A percentile compares a stretch with the other conserved stretches of the same genome.
Conservation (phyloP, 2,888 invertebrate genomes). For the Rotaria socialis region DNA sequence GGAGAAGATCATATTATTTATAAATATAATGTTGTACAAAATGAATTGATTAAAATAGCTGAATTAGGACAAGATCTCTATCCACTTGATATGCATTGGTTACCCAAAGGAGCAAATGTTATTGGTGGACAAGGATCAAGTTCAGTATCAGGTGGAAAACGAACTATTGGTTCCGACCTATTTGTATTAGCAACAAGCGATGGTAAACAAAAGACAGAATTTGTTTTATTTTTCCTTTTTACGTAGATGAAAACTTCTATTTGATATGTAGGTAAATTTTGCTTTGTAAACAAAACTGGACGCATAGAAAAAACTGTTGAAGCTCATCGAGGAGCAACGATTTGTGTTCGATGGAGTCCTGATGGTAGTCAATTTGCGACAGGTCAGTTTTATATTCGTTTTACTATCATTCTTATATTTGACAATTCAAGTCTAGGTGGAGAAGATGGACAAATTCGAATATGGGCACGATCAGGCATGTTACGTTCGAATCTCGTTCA, state of each 20-base stretch:
- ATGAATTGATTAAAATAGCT: slow-evolving; percentile 70
- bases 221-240: neutral
- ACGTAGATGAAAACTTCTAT: neutral
- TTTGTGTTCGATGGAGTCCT: slow-evolving; percentile 84
- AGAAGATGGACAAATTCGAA: slow-evolving; percentile 90
- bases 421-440: slow-evolving; percentile 65
- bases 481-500: slow-evolving; percentile 81
- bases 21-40: slow-evolving; percentile 69
- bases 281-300: slow-evolving; percentile 80
- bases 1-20: slow-evolving; percentile 87
- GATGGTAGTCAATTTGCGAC: slow-evolving; percentile 90
- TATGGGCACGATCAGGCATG: slow-evolving; percentile 89
- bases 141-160: slow-evolving; percentile 51
- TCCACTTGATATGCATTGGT: slow-evolving; percentile 84
- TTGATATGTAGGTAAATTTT: slow-evolving; percentile 68
- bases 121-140: neutral
- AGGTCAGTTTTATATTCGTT: slow-evolving; percentile 40
- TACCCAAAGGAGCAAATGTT: slow-evolving; percentile 65
- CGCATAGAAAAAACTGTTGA: slow-evolving; percentile 85
- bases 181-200: slow-evolving; percentile 80
- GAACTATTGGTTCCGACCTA: slow-evolving; percentile 67
- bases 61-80: slow-evolving; percentile 77
- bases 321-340: slow-evolving; percentile 81
- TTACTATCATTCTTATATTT: slow-evolving; percentile 35
- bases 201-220: slow-evolving; percentile 65